phyloP scores from a whole-genome alignment of 2,888 invertebrate genomes.

The Nymphalis urticae region DNA sequence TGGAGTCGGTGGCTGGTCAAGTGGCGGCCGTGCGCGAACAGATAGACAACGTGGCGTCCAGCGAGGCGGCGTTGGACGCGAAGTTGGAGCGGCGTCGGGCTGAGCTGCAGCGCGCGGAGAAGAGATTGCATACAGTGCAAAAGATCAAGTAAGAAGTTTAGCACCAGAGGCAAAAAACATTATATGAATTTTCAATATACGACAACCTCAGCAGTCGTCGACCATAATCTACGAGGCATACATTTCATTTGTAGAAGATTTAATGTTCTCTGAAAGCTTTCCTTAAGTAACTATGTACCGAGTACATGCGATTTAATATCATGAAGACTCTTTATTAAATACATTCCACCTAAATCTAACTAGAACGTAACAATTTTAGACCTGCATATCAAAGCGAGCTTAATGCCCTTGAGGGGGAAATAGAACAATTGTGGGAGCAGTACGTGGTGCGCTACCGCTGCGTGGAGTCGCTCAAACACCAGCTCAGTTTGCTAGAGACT shows the following conservation, averaged over 20 bases:
- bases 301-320: too few relatives aligned
- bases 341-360: background rate
- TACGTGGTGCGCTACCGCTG: constrained; percentile 95
- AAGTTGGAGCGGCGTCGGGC: constrained; percentile 95
- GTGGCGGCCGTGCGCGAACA: constrained; percentile 87
- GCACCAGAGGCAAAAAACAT: too few relatives aligned
- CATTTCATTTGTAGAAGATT: too few relatives aligned
- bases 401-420: constrained; percentile 91
- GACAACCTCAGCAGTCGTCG: background rate
- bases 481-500: constrained; percentile 90
- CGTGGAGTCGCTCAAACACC: constrained; percentile 92
- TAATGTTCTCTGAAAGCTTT: too few relatives aligned
- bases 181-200: too few relatives aligned
- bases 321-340: background rate
- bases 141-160: constrained; percentile 88
- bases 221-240: too few relatives aligned
- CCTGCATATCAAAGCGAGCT: constrained; percentile 99
- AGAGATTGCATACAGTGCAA: constrained; percentile 94
- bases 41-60: constrained; percentile 92
- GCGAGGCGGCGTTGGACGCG: constrained; percentile 92
- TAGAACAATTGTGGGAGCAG: constrained; percentile 91
- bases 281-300: too few relatives aligned
- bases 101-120: constrained; percentile 95
- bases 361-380: constrained; percentile 59
- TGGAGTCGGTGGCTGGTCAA: constrained; percentile 85